phyloP scores from a whole-genome alignment of 2,113 vertebrate genomes.

The Hemiscyllium ocellatum region DNA sequence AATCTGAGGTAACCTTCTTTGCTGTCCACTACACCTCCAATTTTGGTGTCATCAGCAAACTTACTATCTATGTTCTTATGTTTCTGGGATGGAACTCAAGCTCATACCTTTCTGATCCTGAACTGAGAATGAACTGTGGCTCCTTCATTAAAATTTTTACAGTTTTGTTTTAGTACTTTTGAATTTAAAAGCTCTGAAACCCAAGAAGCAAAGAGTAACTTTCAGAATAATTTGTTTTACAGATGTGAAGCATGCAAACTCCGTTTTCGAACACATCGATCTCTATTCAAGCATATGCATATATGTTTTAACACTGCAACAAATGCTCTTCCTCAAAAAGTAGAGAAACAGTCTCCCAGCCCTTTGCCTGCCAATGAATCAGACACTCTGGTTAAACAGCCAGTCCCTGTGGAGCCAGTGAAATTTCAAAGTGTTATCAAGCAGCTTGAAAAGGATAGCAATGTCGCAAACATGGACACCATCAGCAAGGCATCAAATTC shows the following conservation, averaged over 20 bases:
- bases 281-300: constrained; percentile 87
- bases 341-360: constrained; percentile 41
- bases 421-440: constrained; percentile 42
- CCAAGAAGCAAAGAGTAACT: not conserved
- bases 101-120: not conserved
- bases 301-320: constrained; percentile 76
- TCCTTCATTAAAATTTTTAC: not conserved
- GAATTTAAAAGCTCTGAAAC: not conserved
- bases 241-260: constrained; percentile 90
- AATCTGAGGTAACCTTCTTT: too few species aligned
- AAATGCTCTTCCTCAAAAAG: constrained; percentile 48
- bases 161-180: not conserved
- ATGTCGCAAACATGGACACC: constrained; percentile 40
- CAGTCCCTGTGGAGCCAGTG: not conserved
- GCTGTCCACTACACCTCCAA: too few species aligned
- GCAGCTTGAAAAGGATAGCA: constrained; percentile 43
- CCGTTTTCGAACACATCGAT: constrained; percentile 79
- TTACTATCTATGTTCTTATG: not conserved
- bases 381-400: constrained; percentile 35
- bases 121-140: not conserved
- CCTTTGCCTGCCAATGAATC: constrained; percentile 39
- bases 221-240: not conserved
- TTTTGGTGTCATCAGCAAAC: too few species aligned
- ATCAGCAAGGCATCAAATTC: not conserved
- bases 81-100: not conserved